phyloP scores from a whole-genome alignment of 2,113 vertebrate genomes.

The Catagonus wagneri region DNA sequence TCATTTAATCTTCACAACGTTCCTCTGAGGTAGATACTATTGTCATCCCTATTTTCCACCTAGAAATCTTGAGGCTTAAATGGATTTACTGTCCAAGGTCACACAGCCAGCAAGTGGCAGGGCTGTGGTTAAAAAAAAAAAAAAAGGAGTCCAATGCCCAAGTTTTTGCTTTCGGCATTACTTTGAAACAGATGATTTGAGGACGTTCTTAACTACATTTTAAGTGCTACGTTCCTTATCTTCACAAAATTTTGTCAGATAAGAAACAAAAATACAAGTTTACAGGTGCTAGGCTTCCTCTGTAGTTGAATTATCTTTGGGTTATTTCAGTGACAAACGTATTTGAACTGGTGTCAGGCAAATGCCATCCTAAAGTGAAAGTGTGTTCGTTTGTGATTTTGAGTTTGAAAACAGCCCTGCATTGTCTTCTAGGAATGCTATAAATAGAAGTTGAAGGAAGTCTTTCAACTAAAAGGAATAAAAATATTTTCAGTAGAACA shows the following conservation, averaged over 20 bases:
- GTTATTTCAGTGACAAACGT: neutral
- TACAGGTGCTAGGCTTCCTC: neutral
- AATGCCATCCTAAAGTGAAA: constrained; percentile 9
- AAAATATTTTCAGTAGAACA: constrained; percentile 39
- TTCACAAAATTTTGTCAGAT: constrained; percentile 33
- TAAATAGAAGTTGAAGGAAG: constrained; percentile 38
- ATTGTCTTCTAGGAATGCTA: constrained; percentile 11
- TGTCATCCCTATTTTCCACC: neutral
- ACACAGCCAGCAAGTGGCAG: neutral
- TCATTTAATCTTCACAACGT: neutral
- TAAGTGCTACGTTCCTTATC: neutral
- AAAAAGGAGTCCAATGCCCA: neutral
- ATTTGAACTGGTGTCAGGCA: neutral
- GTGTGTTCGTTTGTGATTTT: neutral
- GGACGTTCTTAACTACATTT: neutral
- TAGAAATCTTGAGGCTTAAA: neutral
- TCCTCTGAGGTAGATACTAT: neutral
- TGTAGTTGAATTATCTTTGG: neutral
- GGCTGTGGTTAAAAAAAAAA: neutral
- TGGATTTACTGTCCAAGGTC: neutral
- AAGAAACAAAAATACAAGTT: neutral
- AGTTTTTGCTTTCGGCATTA: neutral
- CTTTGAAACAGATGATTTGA: neutral
- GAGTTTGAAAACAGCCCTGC: constrained; percentile 31
- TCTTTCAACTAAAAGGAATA: constrained; percentile 37